Percentiles rank a stretch among this genome's conserved stretches.
Evolutionary conservation across 2,888 invertebrate species (phyloP).

Genomic region (Lampropteryx suffumata): DNA sequence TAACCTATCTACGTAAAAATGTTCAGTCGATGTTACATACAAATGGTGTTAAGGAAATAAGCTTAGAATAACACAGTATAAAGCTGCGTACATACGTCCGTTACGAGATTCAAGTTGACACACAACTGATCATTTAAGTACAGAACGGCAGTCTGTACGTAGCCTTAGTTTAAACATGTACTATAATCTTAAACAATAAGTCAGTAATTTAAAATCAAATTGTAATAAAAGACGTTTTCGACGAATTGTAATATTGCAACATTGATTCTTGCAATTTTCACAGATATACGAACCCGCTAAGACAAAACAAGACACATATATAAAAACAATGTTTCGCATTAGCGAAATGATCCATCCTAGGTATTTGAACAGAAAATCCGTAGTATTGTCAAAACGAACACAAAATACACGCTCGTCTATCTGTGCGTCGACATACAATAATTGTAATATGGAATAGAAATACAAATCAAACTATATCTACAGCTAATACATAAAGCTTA

Average conservation of each 20-base stretch:
- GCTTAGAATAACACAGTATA: constrained; percentile 48
- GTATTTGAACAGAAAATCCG: constrained; percentile 1
- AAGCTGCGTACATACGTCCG: constrained; percentile 43
- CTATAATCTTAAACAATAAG: constrained; percentile 43
- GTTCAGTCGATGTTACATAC: constrained; percentile 82
- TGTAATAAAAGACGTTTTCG: constrained; percentile 40
- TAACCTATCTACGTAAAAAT: constrained; percentile 78
- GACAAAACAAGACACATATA: constrained; percentile 22
- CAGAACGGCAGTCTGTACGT: constrained; percentile 46
- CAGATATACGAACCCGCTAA: constrained; percentile 35
- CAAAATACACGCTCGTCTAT: neutral
- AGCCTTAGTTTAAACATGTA: constrained; percentile 52
- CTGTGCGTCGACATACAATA: constrained; percentile 30
- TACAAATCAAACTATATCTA: constrained; percentile 45
- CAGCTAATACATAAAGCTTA: constrained; percentile 38
- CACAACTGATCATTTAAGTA: constrained; percentile 45
- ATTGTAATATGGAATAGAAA: constrained; percentile 61
- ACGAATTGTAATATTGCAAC: constrained; percentile 69
- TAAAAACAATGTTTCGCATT: constrained; percentile 1
- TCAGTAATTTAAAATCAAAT: constrained; percentile 45
- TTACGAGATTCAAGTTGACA: constrained; percentile 44
- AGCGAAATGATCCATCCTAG: neutral
- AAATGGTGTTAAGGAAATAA: constrained; percentile 72
- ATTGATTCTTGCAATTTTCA: constrained; percentile 62
- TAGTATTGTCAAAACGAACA: neutral